Conservation (phyloP, 2,888 invertebrate species). For the Brachyptera putata region DNA sequence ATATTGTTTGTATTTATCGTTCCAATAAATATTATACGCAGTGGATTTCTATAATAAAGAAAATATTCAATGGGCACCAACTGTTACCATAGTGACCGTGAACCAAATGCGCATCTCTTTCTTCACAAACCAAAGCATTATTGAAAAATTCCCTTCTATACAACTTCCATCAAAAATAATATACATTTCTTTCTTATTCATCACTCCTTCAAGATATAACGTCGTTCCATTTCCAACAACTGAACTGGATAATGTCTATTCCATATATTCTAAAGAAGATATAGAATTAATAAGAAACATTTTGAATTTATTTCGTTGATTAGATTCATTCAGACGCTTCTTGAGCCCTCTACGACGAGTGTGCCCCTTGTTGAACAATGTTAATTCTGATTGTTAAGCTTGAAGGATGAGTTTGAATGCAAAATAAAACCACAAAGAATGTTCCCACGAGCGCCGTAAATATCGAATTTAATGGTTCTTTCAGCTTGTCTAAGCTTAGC, state of each 20-base stretch:
- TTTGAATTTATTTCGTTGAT: constrained; percentile 3
- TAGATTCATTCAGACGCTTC: constrained; percentile 8
- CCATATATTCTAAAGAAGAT: not conserved
- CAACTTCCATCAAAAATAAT: no score
- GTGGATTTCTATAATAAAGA: no score
- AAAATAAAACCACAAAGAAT: constrained; percentile 16
- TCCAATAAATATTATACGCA: no score
- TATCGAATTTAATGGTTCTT: constrained; percentile 18
- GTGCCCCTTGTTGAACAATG: constrained; percentile 1
- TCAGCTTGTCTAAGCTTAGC: not conserved
- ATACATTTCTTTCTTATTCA: no score
- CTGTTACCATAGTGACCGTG: no score
- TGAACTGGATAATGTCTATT: not conserved
- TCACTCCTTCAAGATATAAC: no score
- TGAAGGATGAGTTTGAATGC: constrained; percentile 6
- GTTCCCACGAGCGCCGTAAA: constrained; percentile 10
- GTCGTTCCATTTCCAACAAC: no score
- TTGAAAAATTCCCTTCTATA: no score
- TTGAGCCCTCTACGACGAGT: not conserved
- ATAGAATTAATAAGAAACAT: constrained; percentile 10
- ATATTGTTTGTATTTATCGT: no score
- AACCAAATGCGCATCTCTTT: no score
- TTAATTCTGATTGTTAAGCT: constrained; percentile 17
- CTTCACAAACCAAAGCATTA: no score
- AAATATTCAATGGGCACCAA: no score